Evolutionary conservation across 2,797 vertebrate genomes (phyloP).

Genomic region (Paguma larvata): DNA sequence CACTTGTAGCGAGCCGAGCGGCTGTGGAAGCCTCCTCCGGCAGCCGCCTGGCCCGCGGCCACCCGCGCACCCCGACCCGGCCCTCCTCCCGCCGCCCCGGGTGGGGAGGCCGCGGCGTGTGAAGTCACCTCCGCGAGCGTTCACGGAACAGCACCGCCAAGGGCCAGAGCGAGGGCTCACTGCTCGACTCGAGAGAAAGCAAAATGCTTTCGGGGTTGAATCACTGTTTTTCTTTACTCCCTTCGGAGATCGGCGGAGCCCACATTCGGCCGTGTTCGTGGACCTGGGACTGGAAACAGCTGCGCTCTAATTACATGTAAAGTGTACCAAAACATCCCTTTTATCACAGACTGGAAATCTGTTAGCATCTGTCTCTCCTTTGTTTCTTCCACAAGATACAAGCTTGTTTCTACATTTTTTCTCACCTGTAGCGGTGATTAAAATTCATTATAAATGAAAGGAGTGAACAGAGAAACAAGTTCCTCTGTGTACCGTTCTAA

Average conservation of each 20-base stretch:
- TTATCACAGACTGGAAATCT: slow-evolving; percentile 94
- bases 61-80: accelerated
- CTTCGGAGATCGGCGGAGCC: slow-evolving; percentile 90
- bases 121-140: slow-evolving; percentile 75
- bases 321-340: slow-evolving; percentile 95
- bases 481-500: slow-evolving; percentile 93
- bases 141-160: slow-evolving; percentile 70
- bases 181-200: slow-evolving; percentile 86
- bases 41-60: not conserved
- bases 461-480: slow-evolving; percentile 93
- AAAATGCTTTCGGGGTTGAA: slow-evolving; percentile 90
- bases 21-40: not conserved
- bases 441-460: slow-evolving; percentile 95
- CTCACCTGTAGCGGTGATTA: slow-evolving; percentile 95
- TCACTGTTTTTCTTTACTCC: slow-evolving; percentile 92
- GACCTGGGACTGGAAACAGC: slow-evolving; percentile 93
- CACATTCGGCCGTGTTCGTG: slow-evolving; percentile 88
- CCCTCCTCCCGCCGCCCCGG: accelerated
- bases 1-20: accelerated
- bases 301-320: slow-evolving; percentile 95
- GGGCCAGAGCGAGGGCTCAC: slow-evolving; percentile 84
- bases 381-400: slow-evolving; percentile 94
- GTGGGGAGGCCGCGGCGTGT: not conserved
- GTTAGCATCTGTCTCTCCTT: slow-evolving; percentile 94
- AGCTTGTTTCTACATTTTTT: slow-evolving; percentile 95